Evolutionary conservation across 1,140 invertebrate species (phyloP), one percentile per base, ranked within the genome.

Genomic region (Onthophagus taurus): DNA sequence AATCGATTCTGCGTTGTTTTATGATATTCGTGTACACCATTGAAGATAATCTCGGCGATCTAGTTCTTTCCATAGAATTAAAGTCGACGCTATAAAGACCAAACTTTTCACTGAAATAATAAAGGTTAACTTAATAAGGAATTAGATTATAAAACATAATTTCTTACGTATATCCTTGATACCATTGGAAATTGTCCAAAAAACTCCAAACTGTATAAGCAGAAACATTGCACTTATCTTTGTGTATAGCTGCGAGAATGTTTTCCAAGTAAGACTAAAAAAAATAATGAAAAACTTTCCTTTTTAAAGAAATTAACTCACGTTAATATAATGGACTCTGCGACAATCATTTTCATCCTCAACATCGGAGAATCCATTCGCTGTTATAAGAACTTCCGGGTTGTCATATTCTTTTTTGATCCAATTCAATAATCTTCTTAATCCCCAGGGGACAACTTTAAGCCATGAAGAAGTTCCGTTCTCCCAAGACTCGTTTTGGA

Each of bases 341-440:
- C 64, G 55, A 0, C 43, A 13, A 51, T 81, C 77, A 12, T 71
- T 47, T 4, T 75, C 17, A 18, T 60, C 63, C 4, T 55, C 57
- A 16, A 52, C 56, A 50, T 74, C 71, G 8, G 69, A 70, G 48
- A 72, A 68, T 1, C 84, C 84, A 59, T 85, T 88, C 71, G 87
- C 84, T 0, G 82, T 81, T 1, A 87, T 72, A 42, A 81, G 76
- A 12, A 87, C 72, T 17, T 72, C 69, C 4, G 77, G 71, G 54
- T 77, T 76, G 21, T 77, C 70, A 56, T 85, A 87, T 24, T 73
- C 72, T 16, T 72, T 69, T 34, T 74, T 72, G 34, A 87, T 78
- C 75, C 77, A 84, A 36, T 75, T 76, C 13, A 87, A 60, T 16
- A 77, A 56, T 47, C 74, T 73, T 23, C 79, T 67, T 46, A 86